A percentile compares a stretch with the other conserved stretches of the same genome.
phyloP scores from a whole-genome alignment of 2,797 vertebrate genomes.

The Dermochelys coriacea region DNA sequence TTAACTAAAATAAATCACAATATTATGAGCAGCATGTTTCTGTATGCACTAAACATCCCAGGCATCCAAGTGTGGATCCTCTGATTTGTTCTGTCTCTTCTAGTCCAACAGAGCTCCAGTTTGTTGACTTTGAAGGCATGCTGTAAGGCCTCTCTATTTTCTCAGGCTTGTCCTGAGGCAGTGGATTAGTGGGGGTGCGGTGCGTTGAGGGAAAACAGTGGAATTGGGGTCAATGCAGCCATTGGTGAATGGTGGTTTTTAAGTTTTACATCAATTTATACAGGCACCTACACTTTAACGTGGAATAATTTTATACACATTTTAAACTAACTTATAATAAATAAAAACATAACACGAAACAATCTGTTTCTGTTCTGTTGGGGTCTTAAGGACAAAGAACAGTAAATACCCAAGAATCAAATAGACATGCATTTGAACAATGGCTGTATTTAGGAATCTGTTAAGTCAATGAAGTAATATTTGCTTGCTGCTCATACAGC shows the following conservation, averaged over 20 bases:
- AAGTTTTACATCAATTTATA: neutral
- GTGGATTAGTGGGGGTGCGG: conserved; percentile 13
- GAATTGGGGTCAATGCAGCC: neutral
- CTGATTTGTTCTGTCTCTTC: neutral
- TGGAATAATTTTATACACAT: neutral
- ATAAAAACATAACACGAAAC: neutral
- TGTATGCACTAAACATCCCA: neutral
- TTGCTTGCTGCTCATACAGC: neutral
- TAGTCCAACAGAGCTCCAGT: neutral
- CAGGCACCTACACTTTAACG: fast-evolving
- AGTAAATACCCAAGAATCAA: neutral
- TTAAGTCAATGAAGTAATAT: neutral
- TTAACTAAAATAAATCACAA: conserved; percentile 29
- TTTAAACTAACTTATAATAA: neutral
- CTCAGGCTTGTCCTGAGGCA: conserved; percentile 26
- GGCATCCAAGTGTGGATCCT: neutral
- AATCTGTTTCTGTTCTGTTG: neutral
- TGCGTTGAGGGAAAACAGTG: fast-evolving
- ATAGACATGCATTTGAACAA: neutral
- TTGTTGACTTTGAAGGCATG: neutral
- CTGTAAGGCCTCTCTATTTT: conserved; percentile 19
- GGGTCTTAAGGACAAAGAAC: neutral
- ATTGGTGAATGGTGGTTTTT: neutral
- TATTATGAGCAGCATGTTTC: conserved; percentile 23
- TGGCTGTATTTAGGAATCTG: neutral